These are phyloP conservation scores for Acanthopleura granulata DNA, from an alignment of 2,888 invertebrate species.

Conservation along the genomic window DNA sequence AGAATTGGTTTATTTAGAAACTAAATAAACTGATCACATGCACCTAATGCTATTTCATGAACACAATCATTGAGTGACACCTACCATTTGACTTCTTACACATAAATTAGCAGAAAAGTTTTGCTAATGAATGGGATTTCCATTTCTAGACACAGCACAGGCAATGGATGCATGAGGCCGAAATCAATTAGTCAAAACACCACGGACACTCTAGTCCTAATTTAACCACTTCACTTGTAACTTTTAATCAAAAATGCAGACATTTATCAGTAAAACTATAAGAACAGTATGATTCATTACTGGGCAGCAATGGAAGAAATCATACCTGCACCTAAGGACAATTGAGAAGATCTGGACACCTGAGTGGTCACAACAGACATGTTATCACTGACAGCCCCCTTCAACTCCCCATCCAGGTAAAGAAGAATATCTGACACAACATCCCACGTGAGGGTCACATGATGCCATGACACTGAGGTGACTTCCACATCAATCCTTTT, in stretches of 20 bases:
- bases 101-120: too few relatives aligned
- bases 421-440: background rate
- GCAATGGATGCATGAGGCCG: background rate
- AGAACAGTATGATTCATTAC: too few relatives aligned
- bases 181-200: background rate
- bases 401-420: slow-evolving; percentile 10
- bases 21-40: too few relatives aligned
- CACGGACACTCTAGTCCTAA: background rate
- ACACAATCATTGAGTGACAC: too few relatives aligned
- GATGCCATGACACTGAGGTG: background rate
- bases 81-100: too few relatives aligned
- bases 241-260: background rate
- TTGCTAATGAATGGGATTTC: background rate
- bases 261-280: too few relatives aligned
- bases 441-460: background rate
- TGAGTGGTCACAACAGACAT: background rate
- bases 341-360: background rate
- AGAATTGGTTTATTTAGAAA: too few relatives aligned
- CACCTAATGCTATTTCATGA: too few relatives aligned
- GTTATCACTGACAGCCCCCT: background rate
- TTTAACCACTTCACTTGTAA: background rate
- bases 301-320: background rate
- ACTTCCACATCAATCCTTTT: background rate
- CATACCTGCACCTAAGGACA: background rate
- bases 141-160: background rate